Conservation (phyloP, 1,140 invertebrate species). For the Holcopasites calliopsidis region DNA sequence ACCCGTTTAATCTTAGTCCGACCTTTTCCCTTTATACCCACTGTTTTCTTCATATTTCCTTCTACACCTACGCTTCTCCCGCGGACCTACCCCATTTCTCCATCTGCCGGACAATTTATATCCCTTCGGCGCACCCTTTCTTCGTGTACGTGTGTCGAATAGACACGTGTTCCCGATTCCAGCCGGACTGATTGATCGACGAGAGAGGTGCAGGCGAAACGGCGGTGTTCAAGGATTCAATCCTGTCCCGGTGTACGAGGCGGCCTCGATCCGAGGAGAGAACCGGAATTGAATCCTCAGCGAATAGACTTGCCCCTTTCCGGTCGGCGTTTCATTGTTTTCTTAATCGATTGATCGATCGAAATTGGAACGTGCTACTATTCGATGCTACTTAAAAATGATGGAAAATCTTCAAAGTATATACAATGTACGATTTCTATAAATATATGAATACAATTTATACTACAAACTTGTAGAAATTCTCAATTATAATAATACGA, state of each 20-base stretch:
- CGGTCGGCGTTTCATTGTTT: neutral
- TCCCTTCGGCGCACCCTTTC: constrained; percentile 1
- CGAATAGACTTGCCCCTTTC: neutral
- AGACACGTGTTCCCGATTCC: constrained; percentile 38
- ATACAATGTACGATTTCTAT: too few relatives aligned
- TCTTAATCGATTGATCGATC: too few relatives aligned
- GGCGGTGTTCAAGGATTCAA: constrained; percentile 56
- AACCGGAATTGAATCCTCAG: constrained; percentile 41
- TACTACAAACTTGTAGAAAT: too few relatives aligned
- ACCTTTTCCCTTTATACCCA: too few relatives aligned
- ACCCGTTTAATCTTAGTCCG: too few relatives aligned
- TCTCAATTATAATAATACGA: too few relatives aligned
- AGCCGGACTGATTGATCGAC: constrained; percentile 55
- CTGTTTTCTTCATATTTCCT: constrained; percentile 8
- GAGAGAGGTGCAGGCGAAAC: constrained; percentile 35
- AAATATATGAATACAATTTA: too few relatives aligned
- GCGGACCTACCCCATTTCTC: constrained; percentile 29
- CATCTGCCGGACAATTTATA: constrained; percentile 44
- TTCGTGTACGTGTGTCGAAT: constrained; percentile 45
- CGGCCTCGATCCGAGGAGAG: constrained; percentile 57
- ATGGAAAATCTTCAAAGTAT: too few relatives aligned
- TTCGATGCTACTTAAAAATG: too few relatives aligned
- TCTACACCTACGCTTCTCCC: constrained; percentile 4
- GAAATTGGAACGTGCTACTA: too few relatives aligned
- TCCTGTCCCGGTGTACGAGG: constrained; percentile 33